A percentile compares a stretch with the other conserved stretches of the same genome.
These are phyloP conservation scores for Agraylea sexmaculata DNA, from an alignment of 1,140 invertebrate species.

Conservation along the genomic window DNA sequence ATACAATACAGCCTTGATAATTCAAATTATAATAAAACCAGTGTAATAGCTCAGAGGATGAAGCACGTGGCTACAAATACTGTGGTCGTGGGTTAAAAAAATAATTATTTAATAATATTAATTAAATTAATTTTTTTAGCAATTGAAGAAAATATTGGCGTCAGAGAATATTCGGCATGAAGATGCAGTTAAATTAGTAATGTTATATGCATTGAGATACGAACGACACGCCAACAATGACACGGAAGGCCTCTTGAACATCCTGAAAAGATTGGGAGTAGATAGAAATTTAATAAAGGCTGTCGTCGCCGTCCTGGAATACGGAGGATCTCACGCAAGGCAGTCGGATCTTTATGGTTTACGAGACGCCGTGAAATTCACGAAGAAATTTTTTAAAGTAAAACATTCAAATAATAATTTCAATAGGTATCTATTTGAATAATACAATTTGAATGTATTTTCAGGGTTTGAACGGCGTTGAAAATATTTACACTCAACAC, in stretches of 20 bases:
- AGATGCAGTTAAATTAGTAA: constrained; percentile 80
- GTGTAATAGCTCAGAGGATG: no score
- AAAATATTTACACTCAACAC: constrained; percentile 97
- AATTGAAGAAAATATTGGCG: constrained; percentile 57
- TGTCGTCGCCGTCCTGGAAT: constrained; percentile 65
- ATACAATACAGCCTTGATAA: no score
- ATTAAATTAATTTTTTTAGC: constrained; percentile 36
- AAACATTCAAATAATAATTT: constrained; percentile 1
- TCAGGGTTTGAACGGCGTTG: constrained; percentile 79
- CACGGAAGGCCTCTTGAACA: constrained; percentile 56
- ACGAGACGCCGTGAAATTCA: constrained; percentile 80
- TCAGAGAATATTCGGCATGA: constrained; percentile 60
- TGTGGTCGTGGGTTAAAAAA: no score
- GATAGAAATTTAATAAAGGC: constrained; percentile 43
- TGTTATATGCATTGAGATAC: constrained; percentile 88
- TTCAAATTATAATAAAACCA: no score
- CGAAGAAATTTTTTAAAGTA: constrained; percentile 82
- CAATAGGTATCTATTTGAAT: neutral
- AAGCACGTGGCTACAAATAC: no score
- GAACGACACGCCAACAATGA: constrained; percentile 83
- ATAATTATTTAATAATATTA: no score
- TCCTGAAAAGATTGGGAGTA: constrained; percentile 57
- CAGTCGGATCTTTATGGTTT: constrained; percentile 76
- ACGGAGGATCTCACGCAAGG: constrained; percentile 63
- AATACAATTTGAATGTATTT: constrained; percentile 13